Evolutionary conservation across 2,797 vertebrate species (phyloP), one percentile per base, ranked within the genome.

Genomic region (Brotula barbata): DNA sequence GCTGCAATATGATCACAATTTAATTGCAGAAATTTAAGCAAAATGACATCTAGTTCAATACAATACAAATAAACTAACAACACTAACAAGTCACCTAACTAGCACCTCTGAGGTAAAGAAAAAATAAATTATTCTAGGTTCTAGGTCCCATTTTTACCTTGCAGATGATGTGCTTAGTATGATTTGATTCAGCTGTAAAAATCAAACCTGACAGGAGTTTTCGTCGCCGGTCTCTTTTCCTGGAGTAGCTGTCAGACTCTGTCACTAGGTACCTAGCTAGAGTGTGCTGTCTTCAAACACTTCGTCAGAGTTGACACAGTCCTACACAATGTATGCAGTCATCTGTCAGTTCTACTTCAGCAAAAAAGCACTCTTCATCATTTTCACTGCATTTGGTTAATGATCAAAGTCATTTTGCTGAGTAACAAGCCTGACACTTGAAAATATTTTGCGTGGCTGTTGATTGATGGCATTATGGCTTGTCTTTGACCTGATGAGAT

Each of bases 381-480:
- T 7, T 21, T 64, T 5, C 2, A 14, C 11, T 28, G 25, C 25
- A 28, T 4, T 4, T 8, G 25, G 25, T 28, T n/a, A n/a, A n/a
- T n/a, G n/a, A n/a, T n/a, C n/a, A n/a, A n/a, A n/a, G n/a, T n/a
- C n/a, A 10, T 23, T 19, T 11, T 14, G 59, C 23, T 71, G 41
- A 67, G 54, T 77, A 46, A 58, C 48, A 7, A 10, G 36, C 46
- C 41, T 71, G 3, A 16, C 1, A 6, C 6, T 5, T 41, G 21
- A 46, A 7, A 48, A 22, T n/a, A 10, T 31, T 50, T n/a, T 53
- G 2, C 10, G 17, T 23, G 34, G 62, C 10, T 47, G 64, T 37
- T 69, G 17, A 77, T 61, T 82, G 16, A 70, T 56, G 14, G 7
- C 6, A 31, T 61, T 54, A 47, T 60, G 41, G n/a, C 14, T 13